Conservation (phyloP, 1,140 invertebrate species). For the Calephelis nemesis region DNA sequence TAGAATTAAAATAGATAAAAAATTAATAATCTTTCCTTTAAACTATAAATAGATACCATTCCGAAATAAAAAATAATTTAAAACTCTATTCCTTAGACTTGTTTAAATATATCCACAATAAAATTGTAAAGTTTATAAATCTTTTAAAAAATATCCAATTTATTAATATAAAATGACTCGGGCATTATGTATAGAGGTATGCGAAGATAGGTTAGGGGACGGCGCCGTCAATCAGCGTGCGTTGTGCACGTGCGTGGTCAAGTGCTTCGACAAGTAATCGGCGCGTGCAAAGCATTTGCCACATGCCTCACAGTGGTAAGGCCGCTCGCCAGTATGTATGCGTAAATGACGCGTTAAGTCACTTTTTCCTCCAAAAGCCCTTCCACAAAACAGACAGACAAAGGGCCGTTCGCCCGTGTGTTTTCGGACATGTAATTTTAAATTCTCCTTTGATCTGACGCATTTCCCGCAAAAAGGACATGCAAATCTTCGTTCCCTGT, state of each 20-base stretch:
- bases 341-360: conserved; percentile 91
- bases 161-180: conserved; percentile 65
- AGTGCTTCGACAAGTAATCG: conserved; percentile 94
- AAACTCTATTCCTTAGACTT: conserved; percentile 66
- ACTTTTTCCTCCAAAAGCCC: conserved; percentile 92
- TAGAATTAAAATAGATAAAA: conserved; percentile 67
- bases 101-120: conserved; percentile 60
- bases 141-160: conserved; percentile 77
- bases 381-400: conserved; percentile 91
- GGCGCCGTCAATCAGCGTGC: conserved; percentile 73
- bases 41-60: conserved; percentile 65
- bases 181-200: conserved; percentile 66
- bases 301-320: conserved; percentile 94
- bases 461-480: conserved; percentile 94
- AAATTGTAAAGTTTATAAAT: conserved; percentile 73
- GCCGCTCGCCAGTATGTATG: conserved; percentile 92
- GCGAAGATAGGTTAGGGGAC: conserved; percentile 56
- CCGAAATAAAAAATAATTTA: conserved; percentile 65
- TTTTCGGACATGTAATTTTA: conserved; percentile 92
- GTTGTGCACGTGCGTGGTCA: conserved; percentile 92
- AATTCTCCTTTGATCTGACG: conserved; percentile 92
- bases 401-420: conserved; percentile 94
- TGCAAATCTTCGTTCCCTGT: conserved; percentile 86
- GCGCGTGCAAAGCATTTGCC: conserved; percentile 94
- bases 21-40: conserved; percentile 50